Conservation (phyloP, 1,140 invertebrate genomes). For the Hermetia illucens region DNA sequence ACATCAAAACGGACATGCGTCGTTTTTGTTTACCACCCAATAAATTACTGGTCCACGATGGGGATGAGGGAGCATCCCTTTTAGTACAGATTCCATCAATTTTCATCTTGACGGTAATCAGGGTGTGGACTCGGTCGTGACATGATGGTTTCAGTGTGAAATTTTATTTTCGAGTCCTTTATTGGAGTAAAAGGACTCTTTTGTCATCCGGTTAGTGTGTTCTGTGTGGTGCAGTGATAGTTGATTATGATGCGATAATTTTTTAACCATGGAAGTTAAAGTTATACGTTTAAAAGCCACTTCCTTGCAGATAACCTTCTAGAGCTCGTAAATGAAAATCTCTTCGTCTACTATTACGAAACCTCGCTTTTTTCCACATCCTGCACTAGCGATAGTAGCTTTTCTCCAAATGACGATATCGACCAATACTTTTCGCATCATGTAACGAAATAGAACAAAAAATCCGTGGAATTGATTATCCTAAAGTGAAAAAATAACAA, state of each 20-base stretch:
- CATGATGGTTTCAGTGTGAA: background rate
- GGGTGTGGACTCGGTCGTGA: background rate
- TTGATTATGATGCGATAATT: background rate
- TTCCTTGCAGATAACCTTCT: background rate
- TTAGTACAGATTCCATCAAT: background rate
- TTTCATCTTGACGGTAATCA: background rate
- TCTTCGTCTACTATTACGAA: too few relatives aligned
- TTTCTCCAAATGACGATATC: too few relatives aligned
- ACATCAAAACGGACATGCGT: conserved; percentile 13
- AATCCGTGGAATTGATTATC: too few relatives aligned
- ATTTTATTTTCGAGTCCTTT: background rate
- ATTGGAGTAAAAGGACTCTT: background rate
- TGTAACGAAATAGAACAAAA: too few relatives aligned
- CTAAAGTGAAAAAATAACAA: background rate
- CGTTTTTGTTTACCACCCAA: background rate
- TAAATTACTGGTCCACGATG: background rate
- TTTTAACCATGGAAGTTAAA: background rate
- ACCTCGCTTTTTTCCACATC: too few relatives aligned
- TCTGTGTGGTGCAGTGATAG: too few relatives aligned
- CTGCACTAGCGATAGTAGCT: too few relatives aligned
- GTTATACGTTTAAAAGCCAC: background rate
- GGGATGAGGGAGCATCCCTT: background rate
- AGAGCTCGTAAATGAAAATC: too few relatives aligned
- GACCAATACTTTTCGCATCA: too few relatives aligned
- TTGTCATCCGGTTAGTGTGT: too few relatives aligned